phyloP scores from a whole-genome alignment of 2,113 vertebrate genomes.

The Pituophis catenifer region DNA sequence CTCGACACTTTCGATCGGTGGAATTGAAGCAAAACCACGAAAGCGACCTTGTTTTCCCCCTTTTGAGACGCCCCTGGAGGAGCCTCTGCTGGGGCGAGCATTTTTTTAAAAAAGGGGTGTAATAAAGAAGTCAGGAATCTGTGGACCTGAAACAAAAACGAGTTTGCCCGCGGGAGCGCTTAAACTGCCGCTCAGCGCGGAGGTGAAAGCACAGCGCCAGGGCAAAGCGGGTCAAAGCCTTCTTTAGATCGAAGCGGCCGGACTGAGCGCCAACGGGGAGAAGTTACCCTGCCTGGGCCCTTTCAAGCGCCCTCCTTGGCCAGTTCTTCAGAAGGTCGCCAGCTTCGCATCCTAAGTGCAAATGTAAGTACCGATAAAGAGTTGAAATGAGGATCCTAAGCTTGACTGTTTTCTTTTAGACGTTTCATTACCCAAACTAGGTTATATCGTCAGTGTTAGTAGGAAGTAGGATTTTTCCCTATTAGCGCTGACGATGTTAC shows the following conservation, averaged over 20 bases:
- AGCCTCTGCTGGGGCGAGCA: not conserved
- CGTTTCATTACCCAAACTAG: not conserved
- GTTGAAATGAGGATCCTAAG: not conserved
- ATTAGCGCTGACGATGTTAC: too few species aligned
- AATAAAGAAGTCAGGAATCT: not conserved
- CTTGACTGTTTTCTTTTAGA: not conserved
- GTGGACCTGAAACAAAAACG: accelerated
- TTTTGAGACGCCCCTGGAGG: not conserved
- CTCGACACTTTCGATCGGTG: not conserved
- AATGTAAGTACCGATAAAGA: not conserved
- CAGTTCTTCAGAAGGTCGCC: too few species aligned
- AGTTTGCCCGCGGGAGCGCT: conserved; percentile 6
- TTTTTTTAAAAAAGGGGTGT: not conserved
- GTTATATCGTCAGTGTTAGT: not conserved
- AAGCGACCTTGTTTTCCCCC: not conserved
- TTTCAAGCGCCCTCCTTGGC: not conserved
- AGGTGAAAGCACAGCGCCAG: not conserved
- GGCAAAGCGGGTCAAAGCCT: too few species aligned
- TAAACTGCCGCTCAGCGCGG: not conserved
- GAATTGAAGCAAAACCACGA: not conserved
- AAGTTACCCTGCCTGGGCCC: too few species aligned
- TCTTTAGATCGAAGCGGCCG: not conserved
- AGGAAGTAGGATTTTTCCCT: not conserved
- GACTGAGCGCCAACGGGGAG: not conserved
- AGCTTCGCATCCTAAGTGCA: not conserved